phyloP scores from a whole-genome alignment of 2,888 invertebrate species.

The Drosophila mimica region DNA sequence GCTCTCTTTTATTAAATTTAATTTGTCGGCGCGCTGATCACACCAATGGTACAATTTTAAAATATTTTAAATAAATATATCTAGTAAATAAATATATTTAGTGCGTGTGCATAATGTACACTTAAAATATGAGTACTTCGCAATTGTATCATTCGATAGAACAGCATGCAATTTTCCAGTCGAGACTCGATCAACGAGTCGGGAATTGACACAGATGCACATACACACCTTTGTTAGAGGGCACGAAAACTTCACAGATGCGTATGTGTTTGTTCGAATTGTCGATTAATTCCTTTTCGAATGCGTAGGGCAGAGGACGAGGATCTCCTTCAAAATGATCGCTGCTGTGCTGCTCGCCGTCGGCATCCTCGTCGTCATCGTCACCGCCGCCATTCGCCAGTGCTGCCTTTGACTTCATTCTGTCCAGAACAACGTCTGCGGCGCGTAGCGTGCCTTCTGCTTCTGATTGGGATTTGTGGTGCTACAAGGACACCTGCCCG shows the following conservation, averaged over 20 bases:
- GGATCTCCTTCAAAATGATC: constrained; percentile 73
- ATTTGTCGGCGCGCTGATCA: neutral
- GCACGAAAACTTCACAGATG: constrained; percentile 73
- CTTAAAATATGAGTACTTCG: neutral
- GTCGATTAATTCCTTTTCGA: constrained; percentile 83
- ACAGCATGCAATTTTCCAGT: neutral
- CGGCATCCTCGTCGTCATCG: constrained; percentile 22
- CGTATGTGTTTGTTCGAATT: constrained; percentile 80
- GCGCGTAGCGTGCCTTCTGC: constrained; percentile 60
- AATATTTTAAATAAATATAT: neutral
- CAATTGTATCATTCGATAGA: neutral
- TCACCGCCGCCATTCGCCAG: constrained; percentile 20
- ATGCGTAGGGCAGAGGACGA: constrained; percentile 75
- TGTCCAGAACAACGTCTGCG: constrained; percentile 46
- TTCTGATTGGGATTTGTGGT: constrained; percentile 56
- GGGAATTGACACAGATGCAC: neutral
- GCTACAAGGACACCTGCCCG: constrained; percentile 69
- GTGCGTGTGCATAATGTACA: neutral
- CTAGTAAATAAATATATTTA: neutral
- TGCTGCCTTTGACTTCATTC: constrained; percentile 36
- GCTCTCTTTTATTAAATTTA: neutral
- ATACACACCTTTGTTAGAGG: constrained; percentile 70
- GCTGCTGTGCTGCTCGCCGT: constrained; percentile 39
- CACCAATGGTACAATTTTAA: neutral
- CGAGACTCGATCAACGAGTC: neutral